Evolutionary conservation across 1,140 invertebrate species (phyloP), one percentile per base, ranked within the genome.

Genomic region (Hyles vespertilio): DNA sequence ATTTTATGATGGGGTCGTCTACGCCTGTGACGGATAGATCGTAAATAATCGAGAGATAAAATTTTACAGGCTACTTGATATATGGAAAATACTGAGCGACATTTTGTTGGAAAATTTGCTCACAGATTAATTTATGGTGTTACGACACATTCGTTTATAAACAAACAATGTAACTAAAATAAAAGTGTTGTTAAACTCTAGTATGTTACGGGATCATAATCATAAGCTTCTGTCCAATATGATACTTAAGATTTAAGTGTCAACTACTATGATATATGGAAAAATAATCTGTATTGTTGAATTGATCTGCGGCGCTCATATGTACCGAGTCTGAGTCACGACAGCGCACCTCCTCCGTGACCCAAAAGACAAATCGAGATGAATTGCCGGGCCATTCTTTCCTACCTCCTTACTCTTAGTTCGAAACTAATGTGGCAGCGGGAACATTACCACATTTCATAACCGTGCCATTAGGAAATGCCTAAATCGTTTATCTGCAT

Each of bases 361-460:
- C 77, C 80, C 62, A 75, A 40, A 61, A 67, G 81, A 87, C 84
- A 87, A 87, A 87, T 87, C 82, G 77, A 81, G 78, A 87, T 84
- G 81, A 85, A 84, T 84, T 87, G 72, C 65, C 58, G 34, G 59
- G 68, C 56, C 64, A 77, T 78, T 77, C 74, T 77, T 79, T 72
- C 67, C 64, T 67, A 60, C 61, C 63, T 73, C 63, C 52, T 71
- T 63, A 70, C 67, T 75, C n/a, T 47, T 10, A 56, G 34, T 32
- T 48, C 32, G 8, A 10, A 34, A 34, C 64, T 71, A 72, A 74
- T 78, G 65, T 77, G 74, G 69, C 69, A 59, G 60, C 60, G 49
- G 32, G 51, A 56, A 63, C 65, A 74, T 77, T 67, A 68, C 68
- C 69, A 70, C 67, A 71, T 76, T 70, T 74, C 75, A 72, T 64